Conservation (phyloP, 2,888 invertebrate genomes). For the Encarsia formosa region DNA sequence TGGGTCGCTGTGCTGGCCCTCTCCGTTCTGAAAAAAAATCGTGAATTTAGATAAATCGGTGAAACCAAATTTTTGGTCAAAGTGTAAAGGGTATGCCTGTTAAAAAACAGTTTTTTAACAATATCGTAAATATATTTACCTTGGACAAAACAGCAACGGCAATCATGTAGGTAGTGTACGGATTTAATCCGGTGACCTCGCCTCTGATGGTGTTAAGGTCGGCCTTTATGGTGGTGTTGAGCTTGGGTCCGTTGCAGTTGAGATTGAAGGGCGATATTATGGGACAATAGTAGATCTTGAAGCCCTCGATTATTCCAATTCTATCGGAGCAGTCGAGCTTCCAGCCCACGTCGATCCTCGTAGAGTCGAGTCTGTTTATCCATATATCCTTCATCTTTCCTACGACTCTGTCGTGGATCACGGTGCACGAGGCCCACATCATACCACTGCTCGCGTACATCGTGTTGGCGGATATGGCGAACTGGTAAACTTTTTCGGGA, state of each 20-base stretch:
- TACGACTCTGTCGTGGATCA: slow-evolving; percentile 53
- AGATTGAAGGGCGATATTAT: slow-evolving; percentile 55
- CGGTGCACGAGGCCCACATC: slow-evolving; percentile 78
- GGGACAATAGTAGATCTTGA: slow-evolving; percentile 72
- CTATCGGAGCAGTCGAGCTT: slow-evolving; percentile 71
- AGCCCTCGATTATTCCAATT: slow-evolving; percentile 69
- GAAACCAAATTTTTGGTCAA: too few species aligned
- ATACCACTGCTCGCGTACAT: slow-evolving; percentile 71
- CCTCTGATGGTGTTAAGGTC: slow-evolving; percentile 56
- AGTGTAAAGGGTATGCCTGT: too few species aligned
- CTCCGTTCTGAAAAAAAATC: slow-evolving; percentile 45
- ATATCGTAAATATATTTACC: slow-evolving; percentile 1
- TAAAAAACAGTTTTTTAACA: neutral
- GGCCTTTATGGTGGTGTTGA: slow-evolving; percentile 51
- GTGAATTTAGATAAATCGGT: too few species aligned
- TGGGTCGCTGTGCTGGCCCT: slow-evolving; percentile 60
- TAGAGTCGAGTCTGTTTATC: slow-evolving; percentile 53
- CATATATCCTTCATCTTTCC: slow-evolving; percentile 60
- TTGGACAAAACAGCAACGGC: slow-evolving; percentile 63
- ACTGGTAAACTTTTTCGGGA: slow-evolving; percentile 62
- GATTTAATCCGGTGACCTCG: slow-evolving; percentile 62
- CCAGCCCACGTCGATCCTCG: slow-evolving; percentile 68
- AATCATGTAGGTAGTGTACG: slow-evolving; percentile 73
- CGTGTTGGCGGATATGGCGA: slow-evolving; percentile 79
- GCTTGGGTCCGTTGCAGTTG: slow-evolving; percentile 56